Evolutionary conservation across 2,113 vertebrate species (phyloP).

Genomic region (Lota lota): DNA sequence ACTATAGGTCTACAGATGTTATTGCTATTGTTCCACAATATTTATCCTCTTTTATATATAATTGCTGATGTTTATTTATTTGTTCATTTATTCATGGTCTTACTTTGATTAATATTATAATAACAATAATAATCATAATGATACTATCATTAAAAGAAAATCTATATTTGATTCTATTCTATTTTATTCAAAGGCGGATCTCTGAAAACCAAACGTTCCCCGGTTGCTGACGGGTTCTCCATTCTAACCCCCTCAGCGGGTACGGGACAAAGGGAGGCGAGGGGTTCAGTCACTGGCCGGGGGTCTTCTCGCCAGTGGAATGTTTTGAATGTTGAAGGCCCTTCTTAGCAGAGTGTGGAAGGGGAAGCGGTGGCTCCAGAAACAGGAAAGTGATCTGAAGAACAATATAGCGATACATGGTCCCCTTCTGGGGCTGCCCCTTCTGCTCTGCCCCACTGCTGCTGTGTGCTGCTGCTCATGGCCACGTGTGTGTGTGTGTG

Average conservation of each 20-base stretch:
- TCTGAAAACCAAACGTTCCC: no score
- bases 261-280: slow-evolving; percentile 59
- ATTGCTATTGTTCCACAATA: no score
- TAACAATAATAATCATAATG: no score
- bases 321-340: slow-evolving; percentile 64
- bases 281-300: slow-evolving; percentile 63
- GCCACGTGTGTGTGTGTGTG: slow-evolving; percentile 35
- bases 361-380: slow-evolving; percentile 70
- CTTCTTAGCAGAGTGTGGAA: slow-evolving; percentile 56
- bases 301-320: slow-evolving; percentile 76
- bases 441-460: slow-evolving; percentile 27
- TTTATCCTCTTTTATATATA: no score
- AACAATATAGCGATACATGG: slow-evolving; percentile 66
- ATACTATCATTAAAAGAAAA: no score
- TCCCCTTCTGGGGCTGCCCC: slow-evolving; percentile 36
- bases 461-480: slow-evolving; percentile 35
- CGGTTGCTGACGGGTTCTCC: slow-evolving; percentile 23
- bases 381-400: slow-evolving; percentile 73
- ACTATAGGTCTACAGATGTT: no score
- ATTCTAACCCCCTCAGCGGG: slow-evolving; percentile 52
- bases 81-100: no score
- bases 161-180: no score
- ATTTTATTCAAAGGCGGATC: no score
- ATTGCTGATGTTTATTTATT: no score
- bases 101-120: no score